A percentile compares a stretch with the other conserved stretches of the same genome.
Conservation (phyloP, 2,113 vertebrate genomes). For the Eudyptes chrysolophus region DNA sequence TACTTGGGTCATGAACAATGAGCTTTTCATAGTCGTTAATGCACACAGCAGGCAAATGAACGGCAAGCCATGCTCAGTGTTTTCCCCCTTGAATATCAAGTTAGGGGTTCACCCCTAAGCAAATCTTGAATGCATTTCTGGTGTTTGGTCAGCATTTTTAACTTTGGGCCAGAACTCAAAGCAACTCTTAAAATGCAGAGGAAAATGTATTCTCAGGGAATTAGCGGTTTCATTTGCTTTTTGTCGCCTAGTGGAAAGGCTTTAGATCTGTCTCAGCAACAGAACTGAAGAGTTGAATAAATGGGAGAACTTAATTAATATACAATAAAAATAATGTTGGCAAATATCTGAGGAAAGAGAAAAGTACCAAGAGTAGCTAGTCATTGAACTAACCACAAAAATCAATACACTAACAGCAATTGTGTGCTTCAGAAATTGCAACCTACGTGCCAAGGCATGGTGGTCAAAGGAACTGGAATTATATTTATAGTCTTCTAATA, state of each 20-base stretch:
- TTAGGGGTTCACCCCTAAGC: background rate
- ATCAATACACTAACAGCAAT: background rate
- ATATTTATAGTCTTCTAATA: background rate
- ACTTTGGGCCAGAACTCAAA: background rate
- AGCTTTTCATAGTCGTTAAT: background rate
- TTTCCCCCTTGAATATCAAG: too few species aligned
- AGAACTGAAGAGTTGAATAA: background rate
- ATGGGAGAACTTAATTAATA: background rate
- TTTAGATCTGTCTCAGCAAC: background rate
- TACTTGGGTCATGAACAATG: accelerated
- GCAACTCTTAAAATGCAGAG: background rate
- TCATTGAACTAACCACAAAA: slow-evolving; percentile 10
- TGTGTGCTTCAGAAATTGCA: background rate
- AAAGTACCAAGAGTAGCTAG: background rate
- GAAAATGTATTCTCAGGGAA: background rate
- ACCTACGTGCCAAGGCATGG: background rate
- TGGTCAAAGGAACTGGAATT: background rate
- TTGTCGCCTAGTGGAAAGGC: background rate
- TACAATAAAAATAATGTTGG: background rate
- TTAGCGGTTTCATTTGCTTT: background rate
- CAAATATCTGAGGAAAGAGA: background rate
- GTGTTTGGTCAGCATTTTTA: background rate
- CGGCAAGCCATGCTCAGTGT: background rate
- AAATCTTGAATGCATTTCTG: background rate
- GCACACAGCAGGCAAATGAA: background rate